Evolutionary conservation across 2,888 invertebrate genomes (phyloP), one percentile per base, ranked within the genome.

Genomic region (Pandemis heparana): DNA sequence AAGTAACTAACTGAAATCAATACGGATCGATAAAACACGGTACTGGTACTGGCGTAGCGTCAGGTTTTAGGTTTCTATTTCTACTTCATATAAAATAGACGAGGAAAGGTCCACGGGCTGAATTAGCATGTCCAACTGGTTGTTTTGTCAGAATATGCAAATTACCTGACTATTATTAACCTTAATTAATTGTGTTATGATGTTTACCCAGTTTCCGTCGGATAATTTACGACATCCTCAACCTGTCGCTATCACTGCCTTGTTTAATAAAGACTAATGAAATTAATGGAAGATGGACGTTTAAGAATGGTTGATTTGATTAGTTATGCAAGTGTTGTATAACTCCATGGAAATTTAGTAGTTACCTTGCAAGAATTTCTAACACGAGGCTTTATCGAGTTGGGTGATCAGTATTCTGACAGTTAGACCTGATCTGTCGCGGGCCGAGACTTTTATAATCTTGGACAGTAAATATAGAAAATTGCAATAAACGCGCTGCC

Each of bases 291-390:
- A 68, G 60, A 60, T 56, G 12, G 56, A 56, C 56, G 23, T 56
- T 53, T n/a, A 46, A 10, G 9, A 48, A 48, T 48, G 48, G n/a
- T 16, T 73, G 56, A 59, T 48, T 67, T 64, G 68, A 65, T 16
- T 70, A 32, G 60, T 69, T 60, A 70, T 53, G 51, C 64, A 74
- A 74, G 69, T 65, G 60, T 74, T 74, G 60, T 60, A 65, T 70
- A 74, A 73, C 9, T 63, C 12, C 23, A 63, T 68, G 23, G 32
- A 72, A 59, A 59, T 64, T 16, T 53, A 23, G 39, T 48, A 7
- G 48, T 39, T 46, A 23, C 18, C 48, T 48, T 48, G 46, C 5
- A 14, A 48, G 48, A 18, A 32, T 38, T n/a, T 38, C 10, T 9
- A 1, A 64, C 0, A 16, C 16, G 10, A 18, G 8, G 14, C n/a